phyloP scores from a whole-genome alignment of 2,888 invertebrate species.

The Chymomyza procnemis region DNA sequence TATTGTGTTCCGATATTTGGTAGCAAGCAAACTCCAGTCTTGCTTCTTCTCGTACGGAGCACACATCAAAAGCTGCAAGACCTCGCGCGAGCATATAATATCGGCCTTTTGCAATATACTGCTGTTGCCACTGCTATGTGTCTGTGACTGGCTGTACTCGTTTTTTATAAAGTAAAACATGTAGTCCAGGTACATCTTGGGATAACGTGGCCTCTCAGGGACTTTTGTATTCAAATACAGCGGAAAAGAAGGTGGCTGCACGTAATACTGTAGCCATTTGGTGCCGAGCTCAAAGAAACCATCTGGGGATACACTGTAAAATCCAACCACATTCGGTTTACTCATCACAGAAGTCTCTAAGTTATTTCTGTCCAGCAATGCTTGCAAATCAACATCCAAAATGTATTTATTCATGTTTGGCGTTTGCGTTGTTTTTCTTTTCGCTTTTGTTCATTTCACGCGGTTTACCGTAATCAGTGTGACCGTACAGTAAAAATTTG shows the following conservation, averaged over 20 bases:
- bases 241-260: not conserved
- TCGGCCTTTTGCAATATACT: no score
- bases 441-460: no score
- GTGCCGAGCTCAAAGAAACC: not conserved
- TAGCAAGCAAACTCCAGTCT: constrained; percentile 40
- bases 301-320: constrained; percentile 20
- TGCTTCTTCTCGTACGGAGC: constrained; percentile 39
- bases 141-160: not conserved
- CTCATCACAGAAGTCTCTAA: constrained; percentile 25
- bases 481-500: no score
- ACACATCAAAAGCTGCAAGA: constrained; percentile 43
- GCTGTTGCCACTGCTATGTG: not conserved
- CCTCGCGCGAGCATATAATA: constrained; percentile 46
- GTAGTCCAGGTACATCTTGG: not conserved
- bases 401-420: not conserved
- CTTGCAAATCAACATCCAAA: constrained; percentile 24
- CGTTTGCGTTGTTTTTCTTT: no score
- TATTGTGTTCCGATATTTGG: constrained; percentile 45
- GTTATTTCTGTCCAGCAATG: not conserved
- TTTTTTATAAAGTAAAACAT: not conserved
- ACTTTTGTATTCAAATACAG: not conserved
- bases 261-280: not conserved
- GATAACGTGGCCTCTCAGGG: no score
- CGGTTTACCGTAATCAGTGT: no score
- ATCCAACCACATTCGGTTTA: constrained; percentile 28